Evolutionary conservation across 2,888 invertebrate species (phyloP), one percentile per base, ranked within the genome.

Genomic region (Synanthedon andrenaeformis): DNA sequence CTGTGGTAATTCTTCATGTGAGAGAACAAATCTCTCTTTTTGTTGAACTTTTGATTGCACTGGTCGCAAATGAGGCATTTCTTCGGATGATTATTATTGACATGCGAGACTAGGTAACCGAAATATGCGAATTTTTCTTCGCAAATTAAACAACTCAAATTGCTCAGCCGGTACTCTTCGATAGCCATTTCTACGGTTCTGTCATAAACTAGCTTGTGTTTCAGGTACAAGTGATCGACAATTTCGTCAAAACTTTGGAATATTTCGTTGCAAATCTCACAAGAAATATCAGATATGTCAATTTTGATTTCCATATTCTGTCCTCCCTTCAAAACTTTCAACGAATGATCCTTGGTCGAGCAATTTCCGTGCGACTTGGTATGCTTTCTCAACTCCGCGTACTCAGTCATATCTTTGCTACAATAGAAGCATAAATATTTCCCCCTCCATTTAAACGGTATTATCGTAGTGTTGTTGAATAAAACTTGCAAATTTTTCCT

Each of bases 401-500:
- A 82, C 28, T 80, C 79, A 0, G 74, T 52, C 0, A 82, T 61
- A 54, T 82, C 73, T 70, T 82, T 79, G 55, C 86, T 85, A 56
- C 86, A 87, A 64, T 79, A 83, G 62, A 87, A 87, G 59, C 86
- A 87, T 0, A 85, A 65, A 55, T 87, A 87, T 63, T 79, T 82
- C 3, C 85, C 85, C n/a, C 86, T 72, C 84, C 86, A 87, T 61
- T 87, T 87, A 66, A 87, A 87, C 2, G 86, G 86, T 66, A 87
- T 78, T 1, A 85, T 72, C 0, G 83, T 64, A 0, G 86, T 86
- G 59, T 80, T 79, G 75, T 87, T 87, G 77, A 87, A 86, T 42
- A 87, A 41, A 42, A 80, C 73, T 65, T 83, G 79, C 3, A 87
- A 82, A 55, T 86, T 87, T 64, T 67, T 74, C 49, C 86, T 69